Evolutionary conservation across 2,888 invertebrate genomes (phyloP), one percentile per base, ranked within the genome.

Genomic region (Leuctra nigra): DNA sequence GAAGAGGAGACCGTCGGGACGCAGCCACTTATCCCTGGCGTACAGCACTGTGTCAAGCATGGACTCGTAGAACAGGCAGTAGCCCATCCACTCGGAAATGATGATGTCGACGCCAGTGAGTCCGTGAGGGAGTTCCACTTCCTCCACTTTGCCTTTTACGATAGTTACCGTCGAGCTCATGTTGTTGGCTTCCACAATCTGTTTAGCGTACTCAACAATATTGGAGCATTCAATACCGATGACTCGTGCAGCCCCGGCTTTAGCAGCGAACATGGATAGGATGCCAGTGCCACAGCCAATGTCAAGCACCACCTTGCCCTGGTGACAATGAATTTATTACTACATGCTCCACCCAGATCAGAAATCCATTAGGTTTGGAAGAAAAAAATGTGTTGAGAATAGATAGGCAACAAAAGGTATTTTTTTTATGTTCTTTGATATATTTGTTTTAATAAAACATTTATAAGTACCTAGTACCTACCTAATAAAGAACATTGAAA

Each of bases 251-350:
- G 99, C 99, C 9, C 99, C 99, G 2, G 99, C 96, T 74, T 95
- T 97, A 0, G 99, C 99, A 24, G 98, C 98, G 76, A 99, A 99
- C 98, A 99, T 99, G 29, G 96, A 96, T 53, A 99, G 78, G 68
- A 99, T 99, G 39, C 98, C 99, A 0, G 99, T 99, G 9, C 99
- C 99, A 70, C 98, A 98, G 9, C 99, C 99, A 64, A 99, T 94
- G 72, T 99, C 99, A 64, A 99, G 77, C 11, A 99, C 99, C 20
- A 84, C 80, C 74, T 86, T 82, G 68, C 73, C 81, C 78, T 80
- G 70, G 39, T 70, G 35, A 53, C 44, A 56, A 52, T n/a, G n/a
- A n/a, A n/a, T n/a, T n/a, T n/a, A n/a, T n/a, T n/a, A n/a, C n/a
- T n/a, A n/a, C n/a, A n/a, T n/a, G n/a, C n/a, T n/a, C n/a, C n/a